Evolutionary conservation across 2,888 invertebrate genomes (phyloP), one percentile per base, ranked within the genome.

Genomic region (Ptychoptera albimana): DNA sequence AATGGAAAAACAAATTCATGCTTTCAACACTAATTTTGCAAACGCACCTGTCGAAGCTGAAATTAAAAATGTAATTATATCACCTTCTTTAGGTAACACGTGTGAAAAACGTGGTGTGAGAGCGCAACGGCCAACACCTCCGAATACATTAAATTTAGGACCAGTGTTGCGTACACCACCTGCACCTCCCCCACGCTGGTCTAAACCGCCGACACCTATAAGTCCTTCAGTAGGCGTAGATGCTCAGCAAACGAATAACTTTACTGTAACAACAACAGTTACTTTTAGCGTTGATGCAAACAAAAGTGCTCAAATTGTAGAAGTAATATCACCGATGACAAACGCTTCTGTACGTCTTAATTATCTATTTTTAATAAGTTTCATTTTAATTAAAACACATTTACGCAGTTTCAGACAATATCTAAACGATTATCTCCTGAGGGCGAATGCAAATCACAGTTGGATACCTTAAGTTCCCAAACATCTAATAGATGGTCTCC

Each of bases 191-290:
- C 8, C 50, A 48, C 34, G 42, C n/a, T 42, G 42, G 42, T 42
- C 42, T 35, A 53, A 49, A 46, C 49, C 52, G 41, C 64, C 68
- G 43, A 49, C 67, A 45, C 70, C 71, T 14, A 68, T 69, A n/a
- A 61, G 38, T 40, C 44, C 37, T 30, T 30, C 36, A n/a, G 31
- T 23, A 16, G 68, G 70, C 7, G 64, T 67, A 63, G 47, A 48
- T 15, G 49, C 50, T 23, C 68, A 65, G 52, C 63, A 70, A 46
- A 72, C 71, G 58, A 82, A 75, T 59, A 85, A 84, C 60, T 83
- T 85, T 60, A 82, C 79, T 39, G 82, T 85, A 42, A 84, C 86
- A 40, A 82, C 85, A n/a, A 84, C 83, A n/a, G 82, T 86, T 40
- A 84, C 84, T 13, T 83, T 85, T 60, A 82, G 80, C 54, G 79